Conservation (phyloP, 2,797 vertebrate species). For the Phoeniculus purpureus region DNA sequence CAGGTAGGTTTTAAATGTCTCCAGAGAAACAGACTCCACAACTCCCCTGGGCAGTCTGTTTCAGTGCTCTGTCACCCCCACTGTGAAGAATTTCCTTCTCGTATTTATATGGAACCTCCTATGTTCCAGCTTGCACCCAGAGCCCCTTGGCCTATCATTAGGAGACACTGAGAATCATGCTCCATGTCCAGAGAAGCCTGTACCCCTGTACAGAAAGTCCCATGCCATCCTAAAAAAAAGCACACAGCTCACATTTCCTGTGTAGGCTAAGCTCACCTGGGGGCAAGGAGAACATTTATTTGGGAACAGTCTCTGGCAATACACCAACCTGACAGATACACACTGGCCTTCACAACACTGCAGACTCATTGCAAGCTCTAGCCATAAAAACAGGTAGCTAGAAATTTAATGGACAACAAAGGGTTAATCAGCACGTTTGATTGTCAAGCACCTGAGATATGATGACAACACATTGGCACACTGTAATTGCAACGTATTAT, state of each 20-base stretch:
- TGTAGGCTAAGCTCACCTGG: background rate
- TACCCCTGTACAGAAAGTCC: background rate
- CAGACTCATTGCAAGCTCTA: background rate
- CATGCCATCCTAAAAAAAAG: background rate
- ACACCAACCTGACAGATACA: background rate
- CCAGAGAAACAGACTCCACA: too few relatives aligned
- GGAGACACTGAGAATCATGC: too few relatives aligned
- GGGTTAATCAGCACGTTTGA: constrained; percentile 32
- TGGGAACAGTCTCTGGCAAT: background rate
- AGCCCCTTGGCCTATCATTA: too few relatives aligned
- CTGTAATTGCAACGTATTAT: constrained; percentile 49
- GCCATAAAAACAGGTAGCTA: background rate
- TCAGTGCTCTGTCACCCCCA: too few relatives aligned
- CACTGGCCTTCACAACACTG: background rate
- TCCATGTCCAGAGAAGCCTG: background rate
- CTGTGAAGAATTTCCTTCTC: too few relatives aligned
- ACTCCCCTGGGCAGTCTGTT: too few relatives aligned
- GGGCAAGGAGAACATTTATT: background rate
- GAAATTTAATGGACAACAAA: background rate
- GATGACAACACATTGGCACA: constrained; percentile 59
- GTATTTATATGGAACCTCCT: too few relatives aligned
- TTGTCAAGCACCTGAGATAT: constrained; percentile 39
- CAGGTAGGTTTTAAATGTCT: too few relatives aligned
- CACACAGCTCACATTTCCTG: rapidly evolving
- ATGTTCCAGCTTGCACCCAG: too few relatives aligned